phyloP scores from a whole-genome alignment of 1,140 invertebrate genomes.

The Sitodiplosis mosellana region DNA sequence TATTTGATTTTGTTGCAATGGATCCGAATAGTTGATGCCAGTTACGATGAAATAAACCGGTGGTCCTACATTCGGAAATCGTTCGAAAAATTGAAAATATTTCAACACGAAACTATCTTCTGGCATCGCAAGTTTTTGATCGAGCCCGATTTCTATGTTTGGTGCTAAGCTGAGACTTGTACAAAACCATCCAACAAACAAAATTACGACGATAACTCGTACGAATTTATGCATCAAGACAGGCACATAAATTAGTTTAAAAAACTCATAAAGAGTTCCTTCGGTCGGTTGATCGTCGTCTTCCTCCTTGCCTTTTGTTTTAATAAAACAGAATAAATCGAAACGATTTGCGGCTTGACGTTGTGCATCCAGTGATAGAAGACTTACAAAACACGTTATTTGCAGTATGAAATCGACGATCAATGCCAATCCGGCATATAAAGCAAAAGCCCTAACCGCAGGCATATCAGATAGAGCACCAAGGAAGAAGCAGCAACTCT shows the following conservation, averaged over 20 bases:
- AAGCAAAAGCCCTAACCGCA: constrained; percentile 87
- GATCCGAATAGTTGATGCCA: constrained; percentile 58
- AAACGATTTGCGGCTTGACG: constrained; percentile 59
- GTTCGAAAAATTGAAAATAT: constrained; percentile 74
- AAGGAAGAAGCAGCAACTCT: constrained; percentile 92
- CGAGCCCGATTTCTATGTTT: constrained; percentile 80
- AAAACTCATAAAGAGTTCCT: constrained; percentile 68
- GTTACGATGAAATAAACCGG: constrained; percentile 91
- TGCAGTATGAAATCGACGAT: constrained; percentile 92
- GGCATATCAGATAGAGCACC: constrained; percentile 94
- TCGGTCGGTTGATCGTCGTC: constrained; percentile 31
- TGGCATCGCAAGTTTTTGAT: constrained; percentile 95
- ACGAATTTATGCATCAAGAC: constrained; percentile 63
- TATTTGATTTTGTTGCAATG: constrained; percentile 59
- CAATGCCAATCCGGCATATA: constrained; percentile 93
- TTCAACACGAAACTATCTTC: constrained; percentile 85
- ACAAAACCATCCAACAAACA: constrained; percentile 85
- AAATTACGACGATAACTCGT: constrained; percentile 50
- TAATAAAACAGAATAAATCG: constrained; percentile 72
- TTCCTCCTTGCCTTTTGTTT: constrained; percentile 51
- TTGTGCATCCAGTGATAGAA: constrained; percentile 73
- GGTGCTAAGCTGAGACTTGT: constrained; percentile 69
- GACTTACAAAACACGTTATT: constrained; percentile 88
- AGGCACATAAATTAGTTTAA: constrained; percentile 74
- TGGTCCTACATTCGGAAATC: constrained; percentile 83